These are phyloP conservation scores for Etia nguti DNA, from an alignment of 2,113 vertebrate genomes.

Conservation along the genomic window DNA sequence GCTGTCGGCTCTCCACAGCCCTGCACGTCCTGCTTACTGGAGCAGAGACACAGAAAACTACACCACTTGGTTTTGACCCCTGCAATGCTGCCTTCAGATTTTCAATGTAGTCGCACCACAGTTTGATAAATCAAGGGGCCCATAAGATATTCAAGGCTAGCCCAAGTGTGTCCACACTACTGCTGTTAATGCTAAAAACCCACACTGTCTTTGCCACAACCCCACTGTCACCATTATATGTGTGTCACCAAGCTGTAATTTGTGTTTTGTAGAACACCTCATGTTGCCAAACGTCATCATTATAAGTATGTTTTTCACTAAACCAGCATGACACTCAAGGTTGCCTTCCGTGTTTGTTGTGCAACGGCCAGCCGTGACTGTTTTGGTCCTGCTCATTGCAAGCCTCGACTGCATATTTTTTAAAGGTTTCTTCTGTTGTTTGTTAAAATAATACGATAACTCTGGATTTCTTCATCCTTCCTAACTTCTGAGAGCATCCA, in stretches of 20 bases:
- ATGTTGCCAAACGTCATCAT: constrained; percentile 35
- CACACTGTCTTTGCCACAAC: constrained; percentile 15
- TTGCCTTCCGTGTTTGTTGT: constrained; percentile 10
- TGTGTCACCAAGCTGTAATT: constrained; percentile 52
- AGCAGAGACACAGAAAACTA: constrained; percentile 36
- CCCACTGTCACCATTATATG: constrained; percentile 41
- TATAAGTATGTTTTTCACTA: constrained; percentile 19
- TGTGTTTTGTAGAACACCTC: constrained; percentile 40
- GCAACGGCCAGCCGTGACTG: neutral
- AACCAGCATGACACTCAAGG: constrained; percentile 43
- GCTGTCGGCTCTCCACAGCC: constrained; percentile 34
- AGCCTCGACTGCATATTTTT: neutral
- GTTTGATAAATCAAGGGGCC: neutral
- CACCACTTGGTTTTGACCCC: constrained; percentile 16
- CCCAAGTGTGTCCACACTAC: neutral
- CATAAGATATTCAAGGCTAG: neutral
- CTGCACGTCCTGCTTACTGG: constrained; percentile 32
- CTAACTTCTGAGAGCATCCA: neutral
- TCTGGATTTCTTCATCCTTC: neutral
- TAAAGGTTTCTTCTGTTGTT: neutral
- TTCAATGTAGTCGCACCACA: neutral
- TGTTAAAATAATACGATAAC: neutral
- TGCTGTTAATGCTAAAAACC: neutral
- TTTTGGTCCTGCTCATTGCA: constrained; percentile 2
- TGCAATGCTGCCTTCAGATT: constrained; percentile 6